These are phyloP conservation scores for Phycodurus eques DNA, from an alignment of 2,113 vertebrate species.

Conservation along the genomic window DNA sequence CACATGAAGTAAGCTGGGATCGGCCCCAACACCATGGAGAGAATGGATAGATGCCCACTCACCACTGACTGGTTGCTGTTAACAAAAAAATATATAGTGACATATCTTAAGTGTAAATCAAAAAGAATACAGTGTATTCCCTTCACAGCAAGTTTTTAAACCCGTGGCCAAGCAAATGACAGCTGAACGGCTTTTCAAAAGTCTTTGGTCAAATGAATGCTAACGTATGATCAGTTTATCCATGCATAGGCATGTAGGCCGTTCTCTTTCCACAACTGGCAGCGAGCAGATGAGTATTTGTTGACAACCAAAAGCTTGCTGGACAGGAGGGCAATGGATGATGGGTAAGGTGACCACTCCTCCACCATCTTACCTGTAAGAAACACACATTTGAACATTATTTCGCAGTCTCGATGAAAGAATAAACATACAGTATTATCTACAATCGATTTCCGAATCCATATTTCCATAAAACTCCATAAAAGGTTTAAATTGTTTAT, in stretches of 20 bases:
- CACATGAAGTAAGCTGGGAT: too few species aligned
- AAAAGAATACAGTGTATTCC: too few species aligned
- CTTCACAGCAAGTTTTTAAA: too few species aligned
- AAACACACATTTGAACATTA: not conserved
- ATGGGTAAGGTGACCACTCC: slow-evolving; percentile 67
- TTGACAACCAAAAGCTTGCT: slow-evolving; percentile 17
- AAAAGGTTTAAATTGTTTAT: not conserved
- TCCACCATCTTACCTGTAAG: slow-evolving; percentile 67
- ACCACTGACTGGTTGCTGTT: too few species aligned
- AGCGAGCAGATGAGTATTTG: slow-evolving; percentile 39
- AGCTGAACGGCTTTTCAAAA: too few species aligned
- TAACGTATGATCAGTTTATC: slow-evolving; percentile 60
- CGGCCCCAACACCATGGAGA: too few species aligned
- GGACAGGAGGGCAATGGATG: slow-evolving; percentile 63
- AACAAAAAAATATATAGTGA: not conserved
- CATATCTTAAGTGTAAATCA: too few species aligned
- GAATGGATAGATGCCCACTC: too few species aligned
- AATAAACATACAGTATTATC: not conserved
- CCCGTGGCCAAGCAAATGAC: too few species aligned
- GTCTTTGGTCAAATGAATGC: too few species aligned
- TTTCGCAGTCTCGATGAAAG: not conserved
- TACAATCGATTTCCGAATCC: not conserved
- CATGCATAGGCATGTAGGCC: slow-evolving; percentile 70
- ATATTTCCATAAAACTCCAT: not conserved
- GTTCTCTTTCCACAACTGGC: slow-evolving; percentile 68